Evolutionary conservation across 1,140 invertebrate genomes (phyloP), one percentile per base, ranked within the genome.

Genomic region (Polypedilum pembai): DNA sequence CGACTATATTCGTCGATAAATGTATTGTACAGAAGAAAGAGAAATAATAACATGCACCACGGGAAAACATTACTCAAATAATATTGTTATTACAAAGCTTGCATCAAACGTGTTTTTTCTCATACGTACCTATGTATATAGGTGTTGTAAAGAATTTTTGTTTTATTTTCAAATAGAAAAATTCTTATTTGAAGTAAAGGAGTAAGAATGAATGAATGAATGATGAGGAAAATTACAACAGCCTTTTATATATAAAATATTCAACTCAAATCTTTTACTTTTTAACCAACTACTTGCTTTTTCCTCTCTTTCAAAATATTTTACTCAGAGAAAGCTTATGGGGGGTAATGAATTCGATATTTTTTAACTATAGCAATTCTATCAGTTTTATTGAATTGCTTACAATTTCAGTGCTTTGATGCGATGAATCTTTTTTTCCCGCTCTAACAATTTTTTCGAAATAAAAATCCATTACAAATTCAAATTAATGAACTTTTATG

Each of bases 271-370:
- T 33, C 24, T 33, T 5, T 3, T 33, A 5, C 24, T 1, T 33
- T 33, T 33, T 33, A 33, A 33, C 24, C 5, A 33, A 33, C 24
- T 33, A 33, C 24, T 33, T 33, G 5, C 24, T 5, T 33, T 33
- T 33, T 33, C 24, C 24, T 33, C 5, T 33, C n/a, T 33, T 33
- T 33, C 24, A 33, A 33, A 33, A 33, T 33, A 33, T 33, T 33
- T 33, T 33, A 45, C 15, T 45, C 41, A 45, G 65, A 15, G 65
- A 21, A 69, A 69, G 65, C 65, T 69, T 69, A 56, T 69, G 65
- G 65, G 65, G 65, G 65, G 65, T 69, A 69, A 69, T 69, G 65
- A 69, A 69, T 69, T 69, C 20, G 17, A 69, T 69, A 69, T 69
- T 69, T 3, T 69, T 69, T 69, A 18, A 69, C 17, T 69, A 18